A percentile compares a stretch with the other conserved stretches of the same genome.
Conservation (phyloP, 2,113 vertebrate species). For the Silurus glanis region DNA sequence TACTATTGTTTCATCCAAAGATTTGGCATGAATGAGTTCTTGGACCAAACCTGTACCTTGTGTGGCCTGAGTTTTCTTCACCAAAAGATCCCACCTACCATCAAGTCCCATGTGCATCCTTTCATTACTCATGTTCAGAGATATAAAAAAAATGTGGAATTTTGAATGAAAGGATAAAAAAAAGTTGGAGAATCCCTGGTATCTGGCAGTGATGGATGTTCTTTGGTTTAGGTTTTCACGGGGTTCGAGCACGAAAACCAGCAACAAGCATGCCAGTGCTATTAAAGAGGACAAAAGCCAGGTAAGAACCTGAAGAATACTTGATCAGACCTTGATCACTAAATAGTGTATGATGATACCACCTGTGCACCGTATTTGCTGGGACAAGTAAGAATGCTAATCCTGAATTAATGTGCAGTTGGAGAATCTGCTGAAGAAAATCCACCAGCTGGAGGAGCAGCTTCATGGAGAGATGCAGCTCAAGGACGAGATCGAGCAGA, state of each 20-base stretch:
- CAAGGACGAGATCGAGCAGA: constrained; percentile 98
- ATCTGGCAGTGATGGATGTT: constrained; percentile 14
- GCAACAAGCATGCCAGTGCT: constrained; percentile 84
- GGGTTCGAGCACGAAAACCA: constrained; percentile 74
- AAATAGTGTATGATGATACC: too few species aligned
- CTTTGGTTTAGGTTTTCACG: constrained; percentile 61
- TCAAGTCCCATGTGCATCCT: too few species aligned
- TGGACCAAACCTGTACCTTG: too few species aligned
- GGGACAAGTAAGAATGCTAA: not conserved
- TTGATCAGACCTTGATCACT: not conserved
- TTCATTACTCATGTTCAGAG: too few species aligned
- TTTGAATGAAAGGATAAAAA: too few species aligned
- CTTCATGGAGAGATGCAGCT: constrained; percentile 95
- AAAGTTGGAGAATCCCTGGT: too few species aligned
- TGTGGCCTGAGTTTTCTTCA: too few species aligned
- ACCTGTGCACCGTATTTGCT: not conserved
- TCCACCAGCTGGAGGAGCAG: constrained; percentile 94
- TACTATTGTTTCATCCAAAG: not conserved
- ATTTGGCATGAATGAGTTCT: too few species aligned
- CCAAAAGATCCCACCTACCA: too few species aligned
- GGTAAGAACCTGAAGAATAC: constrained; percentile 70
- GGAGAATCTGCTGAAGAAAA: constrained; percentile 93
- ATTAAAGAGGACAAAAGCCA: constrained; percentile 88
- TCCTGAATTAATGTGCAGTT: constrained; percentile 69
- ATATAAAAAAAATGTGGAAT: too few species aligned